Percentiles rank a stretch among this genome's conserved stretches.
phyloP scores from a whole-genome alignment of 2,113 vertebrate species.

The Alces alces region DNA sequence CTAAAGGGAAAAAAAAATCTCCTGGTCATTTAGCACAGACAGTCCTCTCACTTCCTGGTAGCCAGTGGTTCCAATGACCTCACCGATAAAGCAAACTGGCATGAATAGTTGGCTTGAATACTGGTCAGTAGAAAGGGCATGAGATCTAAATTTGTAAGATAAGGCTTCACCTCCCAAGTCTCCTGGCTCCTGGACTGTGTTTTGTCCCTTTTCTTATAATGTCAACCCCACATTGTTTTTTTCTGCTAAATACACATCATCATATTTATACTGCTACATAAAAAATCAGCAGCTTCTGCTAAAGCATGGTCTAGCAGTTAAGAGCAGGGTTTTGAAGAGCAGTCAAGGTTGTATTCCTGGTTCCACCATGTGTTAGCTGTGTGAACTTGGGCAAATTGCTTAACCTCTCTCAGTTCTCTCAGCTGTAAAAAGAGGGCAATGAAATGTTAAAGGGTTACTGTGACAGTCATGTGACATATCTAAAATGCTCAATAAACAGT shows the following conservation, averaged over 20 bases:
- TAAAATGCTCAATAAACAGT: not conserved
- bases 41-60: not conserved
- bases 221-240: not conserved
- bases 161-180: not conserved
- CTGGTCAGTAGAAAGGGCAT: not conserved
- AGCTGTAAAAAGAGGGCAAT: not conserved
- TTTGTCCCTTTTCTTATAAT: not conserved
- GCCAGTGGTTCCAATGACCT: not conserved
- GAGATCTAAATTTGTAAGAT: not conserved
- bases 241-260: not conserved
- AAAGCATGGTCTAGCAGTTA: rapidly evolving
- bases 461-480: not conserved
- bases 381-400: not conserved
- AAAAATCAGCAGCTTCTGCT: not conserved
- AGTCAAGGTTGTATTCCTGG: not conserved
- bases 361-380: not conserved
- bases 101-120: rapidly evolving
- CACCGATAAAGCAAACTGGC: not conserved
- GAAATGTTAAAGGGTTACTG: not conserved
- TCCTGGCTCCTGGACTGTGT: not conserved
- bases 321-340: not conserved
- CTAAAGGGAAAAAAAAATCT: not conserved
- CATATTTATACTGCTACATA: too few relatives aligned
- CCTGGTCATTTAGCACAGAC: not conserved
- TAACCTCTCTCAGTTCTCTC: not conserved